Percentiles rank a stretch among this genome's conserved stretches.
Evolutionary conservation across 2,888 invertebrate species (phyloP).

Genomic region (Mesochorus sp.): DNA sequence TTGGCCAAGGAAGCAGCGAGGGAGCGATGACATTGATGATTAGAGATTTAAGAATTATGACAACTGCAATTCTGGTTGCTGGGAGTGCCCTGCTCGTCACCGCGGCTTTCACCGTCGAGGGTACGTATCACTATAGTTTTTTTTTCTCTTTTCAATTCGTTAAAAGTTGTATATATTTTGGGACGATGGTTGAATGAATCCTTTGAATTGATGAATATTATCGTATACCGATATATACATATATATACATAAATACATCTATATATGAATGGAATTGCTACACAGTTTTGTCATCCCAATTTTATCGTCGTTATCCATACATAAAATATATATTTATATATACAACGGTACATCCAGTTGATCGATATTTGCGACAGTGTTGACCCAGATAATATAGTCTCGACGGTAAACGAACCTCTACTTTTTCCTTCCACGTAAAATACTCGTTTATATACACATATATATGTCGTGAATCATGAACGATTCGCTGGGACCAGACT

Average conservation of each 20-base stretch:
- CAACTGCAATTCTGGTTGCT: constrained; percentile 39
- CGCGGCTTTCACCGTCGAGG: constrained; percentile 54
- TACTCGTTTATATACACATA: neutral
- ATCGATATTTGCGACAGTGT: constrained; percentile 47
- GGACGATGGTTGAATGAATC: no score
- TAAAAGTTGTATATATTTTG: neutral
- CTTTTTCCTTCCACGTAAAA: constrained; percentile 12
- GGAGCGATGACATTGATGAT: neutral
- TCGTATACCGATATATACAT: no score
- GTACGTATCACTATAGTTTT: constrained; percentile 53
- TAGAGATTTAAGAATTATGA: constrained; percentile 52
- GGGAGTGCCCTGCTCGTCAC: constrained; percentile 47
- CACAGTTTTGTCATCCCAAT: neutral
- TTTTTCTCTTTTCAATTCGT: neutral
- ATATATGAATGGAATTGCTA: no score
- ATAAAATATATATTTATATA: constrained; percentile 13
- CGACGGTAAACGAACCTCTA: constrained; percentile 19
- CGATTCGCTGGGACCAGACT: no score
- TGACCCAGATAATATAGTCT: constrained; percentile 43
- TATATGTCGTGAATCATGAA: neutral
- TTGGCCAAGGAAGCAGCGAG: neutral
- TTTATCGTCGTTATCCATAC: no score
- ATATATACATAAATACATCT: no score
- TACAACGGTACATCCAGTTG: neutral
- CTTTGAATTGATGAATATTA: no score